Evolutionary conservation across 1,140 invertebrate genomes (phyloP).

Genomic region (Kradibia gibbosae): DNA sequence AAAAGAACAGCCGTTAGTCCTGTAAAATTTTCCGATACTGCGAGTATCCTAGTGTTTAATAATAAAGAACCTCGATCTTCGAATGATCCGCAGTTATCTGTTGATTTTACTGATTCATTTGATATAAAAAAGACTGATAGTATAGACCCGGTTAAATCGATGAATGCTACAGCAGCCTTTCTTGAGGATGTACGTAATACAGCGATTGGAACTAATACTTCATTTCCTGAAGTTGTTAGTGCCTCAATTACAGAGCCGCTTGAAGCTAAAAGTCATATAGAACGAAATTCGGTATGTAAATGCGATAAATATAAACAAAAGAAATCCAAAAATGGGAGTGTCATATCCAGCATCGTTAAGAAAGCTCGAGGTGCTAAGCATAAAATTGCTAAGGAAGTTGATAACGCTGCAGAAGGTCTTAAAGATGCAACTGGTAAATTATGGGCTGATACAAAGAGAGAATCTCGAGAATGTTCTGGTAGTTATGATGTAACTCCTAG

Average conservation of each 20-base stretch:
- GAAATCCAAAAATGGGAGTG: slow-evolving; percentile 57
- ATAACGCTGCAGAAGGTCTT: slow-evolving; percentile 61
- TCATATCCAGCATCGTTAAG: slow-evolving; percentile 59
- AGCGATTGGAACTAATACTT: background rate
- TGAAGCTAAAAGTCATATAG: slow-evolving; percentile 51
- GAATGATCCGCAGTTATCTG: background rate
- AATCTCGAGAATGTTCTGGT: slow-evolving; percentile 57
- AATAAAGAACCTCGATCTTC: background rate
- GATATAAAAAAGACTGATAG: slow-evolving; percentile 34
- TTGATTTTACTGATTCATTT: slow-evolving; percentile 3
- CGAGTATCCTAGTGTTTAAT: background rate
- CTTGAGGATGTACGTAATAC: slow-evolving; percentile 52
- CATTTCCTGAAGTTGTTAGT: slow-evolving; percentile 6
- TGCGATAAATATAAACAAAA: slow-evolving; percentile 49
- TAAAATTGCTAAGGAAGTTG: slow-evolving; percentile 68
- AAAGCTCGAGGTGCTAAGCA: slow-evolving; percentile 66
- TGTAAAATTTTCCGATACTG: background rate
- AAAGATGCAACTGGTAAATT: slow-evolving; percentile 63
- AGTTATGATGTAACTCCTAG: slow-evolving; percentile 59
- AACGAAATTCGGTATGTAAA: slow-evolving; percentile 50
- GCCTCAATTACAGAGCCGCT: slow-evolving; percentile 44
- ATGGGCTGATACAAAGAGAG: slow-evolving; percentile 67
- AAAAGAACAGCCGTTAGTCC: background rate
- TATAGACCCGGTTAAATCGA: slow-evolving; percentile 44
- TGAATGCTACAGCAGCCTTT: slow-evolving; percentile 51